Base-by-base conservation (phyloP, 2,888 invertebrate genomes). In the Leistus spinibarbis region DNA sequence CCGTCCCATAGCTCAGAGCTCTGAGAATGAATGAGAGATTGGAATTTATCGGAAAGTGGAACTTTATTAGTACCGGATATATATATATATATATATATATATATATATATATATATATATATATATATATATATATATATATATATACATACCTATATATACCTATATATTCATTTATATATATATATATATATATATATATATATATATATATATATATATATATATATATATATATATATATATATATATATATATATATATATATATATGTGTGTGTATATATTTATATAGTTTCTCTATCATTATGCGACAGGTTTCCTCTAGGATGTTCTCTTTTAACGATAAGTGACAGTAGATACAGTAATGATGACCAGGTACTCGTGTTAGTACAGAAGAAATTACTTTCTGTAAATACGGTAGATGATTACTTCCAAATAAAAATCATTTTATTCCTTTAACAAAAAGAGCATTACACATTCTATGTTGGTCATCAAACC, bases 51-150 rank as follows among this genome's bases (percentile, higher is more conserved):
- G 40, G 40, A 40, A 40, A 40, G 40, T 40, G 40, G 40, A 40
- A 40, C 40, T 40, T 40, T 40, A 57, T 57, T 57, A 57, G 20
- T 57, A 20, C 17, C 7, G 40, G 19, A 67, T 27, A 67, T 10
- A 40, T 16, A 16, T 54, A 67, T 16, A 69, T 57, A 69, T 69
- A 68, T 68, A 68, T 68, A 68, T 68, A 68, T 68, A 68, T 68
- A 68, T 68, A 68, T 68, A 68, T 68, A 68, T 68, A 68, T 68
- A 68, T 68, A 68, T 68, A 68, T 54, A 68, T 54, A 54, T 68
- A 54, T 68, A 68, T 68, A 54, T 68, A 68, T 68, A 54, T 68
- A 68, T 54, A 53, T 54, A 54, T 54, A 54, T 54, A 19, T 54
- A 54, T 54, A 54, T 54, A 19, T 54, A 54, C n/a, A 68, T 54